A percentile compares a stretch with the other conserved stretches of the same genome.
Conservation (phyloP, 2,113 vertebrate species). For the Elaphurus davidianus region DNA sequence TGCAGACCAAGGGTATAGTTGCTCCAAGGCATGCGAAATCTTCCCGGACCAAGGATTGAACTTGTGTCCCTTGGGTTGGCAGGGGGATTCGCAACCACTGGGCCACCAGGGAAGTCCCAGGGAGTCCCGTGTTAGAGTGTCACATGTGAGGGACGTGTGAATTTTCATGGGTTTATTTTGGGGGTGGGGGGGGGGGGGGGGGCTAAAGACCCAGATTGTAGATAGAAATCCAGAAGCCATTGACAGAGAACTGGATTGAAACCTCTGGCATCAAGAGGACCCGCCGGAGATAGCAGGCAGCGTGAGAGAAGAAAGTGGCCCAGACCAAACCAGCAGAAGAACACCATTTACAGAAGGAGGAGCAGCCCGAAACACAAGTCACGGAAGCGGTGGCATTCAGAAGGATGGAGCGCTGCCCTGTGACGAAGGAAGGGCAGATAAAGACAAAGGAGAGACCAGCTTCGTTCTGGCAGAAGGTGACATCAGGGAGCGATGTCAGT, state of each 20-base stretch:
- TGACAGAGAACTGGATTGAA: too few species aligned
- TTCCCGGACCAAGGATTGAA: background rate
- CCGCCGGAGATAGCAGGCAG: rapidly evolving
- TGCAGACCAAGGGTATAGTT: background rate
- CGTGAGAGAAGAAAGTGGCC: background rate
- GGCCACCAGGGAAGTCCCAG: background rate
- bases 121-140: background rate
- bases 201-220: background rate
- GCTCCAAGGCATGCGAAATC: background rate
- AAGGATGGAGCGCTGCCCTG: rapidly evolving
- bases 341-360: background rate
- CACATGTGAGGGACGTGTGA: rapidly evolving
- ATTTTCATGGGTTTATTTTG: background rate
- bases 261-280: background rate
- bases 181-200: too few species aligned
- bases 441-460: background rate
- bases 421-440: rapidly evolving
- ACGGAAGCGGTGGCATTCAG: rapidly evolving
- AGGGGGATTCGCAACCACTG: background rate
- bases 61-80: background rate
- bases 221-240: background rate
- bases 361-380: rapidly evolving
- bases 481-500: rapidly evolving
- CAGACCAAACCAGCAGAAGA: background rate
- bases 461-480: too few species aligned